Percentiles rank a stretch among this genome's conserved stretches.
phyloP scores from a whole-genome alignment of 2,113 vertebrate genomes.

The Charadrius vociferus region DNA sequence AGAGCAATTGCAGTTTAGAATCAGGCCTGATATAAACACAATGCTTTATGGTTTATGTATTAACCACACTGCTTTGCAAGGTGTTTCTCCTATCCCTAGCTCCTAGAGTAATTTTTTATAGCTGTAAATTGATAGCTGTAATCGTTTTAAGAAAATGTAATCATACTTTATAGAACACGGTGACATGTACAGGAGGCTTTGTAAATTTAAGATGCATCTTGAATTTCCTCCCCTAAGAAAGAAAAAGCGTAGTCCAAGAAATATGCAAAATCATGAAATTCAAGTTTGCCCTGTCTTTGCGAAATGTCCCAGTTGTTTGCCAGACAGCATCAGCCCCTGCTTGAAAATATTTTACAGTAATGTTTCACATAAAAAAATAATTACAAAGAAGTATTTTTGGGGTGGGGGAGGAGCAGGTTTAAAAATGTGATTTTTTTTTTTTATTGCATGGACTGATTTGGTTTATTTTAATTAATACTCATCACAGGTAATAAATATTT shows the following conservation, averaged over 20 bases:
- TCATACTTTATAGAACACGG: not conserved
- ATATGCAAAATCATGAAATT: not conserved
- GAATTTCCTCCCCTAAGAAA: not conserved
- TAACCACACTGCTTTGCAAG: not conserved
- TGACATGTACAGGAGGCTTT: not conserved
- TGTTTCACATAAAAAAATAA: not conserved
- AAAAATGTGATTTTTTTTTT: not conserved
- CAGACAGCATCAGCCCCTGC: not conserved
- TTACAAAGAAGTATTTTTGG: not conserved
- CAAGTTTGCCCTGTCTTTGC: not conserved
- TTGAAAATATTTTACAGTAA: not conserved
- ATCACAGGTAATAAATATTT: not conserved
- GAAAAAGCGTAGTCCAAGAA: not conserved
- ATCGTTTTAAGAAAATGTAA: not conserved
- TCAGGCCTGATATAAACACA: not conserved
- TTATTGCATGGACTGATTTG: not conserved
- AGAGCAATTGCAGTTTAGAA: not conserved
- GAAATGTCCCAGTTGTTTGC: not conserved
- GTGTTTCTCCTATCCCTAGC: not conserved
- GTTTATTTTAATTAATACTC: not conserved
- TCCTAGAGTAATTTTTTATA: not conserved
- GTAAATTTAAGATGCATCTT: not conserved
- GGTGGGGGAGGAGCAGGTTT: not conserved
- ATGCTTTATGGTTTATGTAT: not conserved
- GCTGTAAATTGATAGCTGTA: not conserved